Conservation (phyloP, 2,113 vertebrate species). For the Hypocryptadius cinnamomeus region DNA sequence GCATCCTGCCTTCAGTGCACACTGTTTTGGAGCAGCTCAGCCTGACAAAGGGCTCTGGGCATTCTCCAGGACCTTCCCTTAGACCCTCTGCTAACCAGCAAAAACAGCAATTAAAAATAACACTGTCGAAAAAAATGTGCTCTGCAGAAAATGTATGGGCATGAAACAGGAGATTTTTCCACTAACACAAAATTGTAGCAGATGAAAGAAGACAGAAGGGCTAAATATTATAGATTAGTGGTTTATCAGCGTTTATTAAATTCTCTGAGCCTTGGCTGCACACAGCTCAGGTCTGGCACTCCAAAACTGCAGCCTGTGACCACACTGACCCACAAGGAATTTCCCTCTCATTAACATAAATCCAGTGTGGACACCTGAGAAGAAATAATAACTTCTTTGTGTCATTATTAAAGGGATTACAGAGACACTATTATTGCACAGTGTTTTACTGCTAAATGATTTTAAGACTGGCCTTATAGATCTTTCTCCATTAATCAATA, state of each 20-base stretch:
- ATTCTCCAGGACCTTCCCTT: neutral
- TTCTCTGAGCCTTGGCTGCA: neutral
- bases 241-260: neutral
- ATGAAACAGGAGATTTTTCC: neutral
- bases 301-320: neutral
- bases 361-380: neutral
- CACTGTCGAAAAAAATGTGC: fast-evolving
- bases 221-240: neutral
- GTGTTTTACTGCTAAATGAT: neutral
- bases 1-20: neutral
- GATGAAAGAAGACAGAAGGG: neutral
- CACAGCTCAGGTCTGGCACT: neutral
- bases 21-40: neutral
- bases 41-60: neutral
- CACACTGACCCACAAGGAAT: neutral
- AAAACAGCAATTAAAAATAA: neutral
- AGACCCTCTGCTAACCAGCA: neutral
- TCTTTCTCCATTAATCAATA: neutral
- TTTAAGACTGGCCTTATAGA: neutral
- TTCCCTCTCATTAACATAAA: neutral
- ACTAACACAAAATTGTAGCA: neutral
- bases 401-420: neutral
- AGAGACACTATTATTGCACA: neutral
- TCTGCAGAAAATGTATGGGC: neutral
- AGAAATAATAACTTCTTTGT: neutral